Conservation (phyloP, 2,888 invertebrate species). For the Harpalus rufipes region DNA sequence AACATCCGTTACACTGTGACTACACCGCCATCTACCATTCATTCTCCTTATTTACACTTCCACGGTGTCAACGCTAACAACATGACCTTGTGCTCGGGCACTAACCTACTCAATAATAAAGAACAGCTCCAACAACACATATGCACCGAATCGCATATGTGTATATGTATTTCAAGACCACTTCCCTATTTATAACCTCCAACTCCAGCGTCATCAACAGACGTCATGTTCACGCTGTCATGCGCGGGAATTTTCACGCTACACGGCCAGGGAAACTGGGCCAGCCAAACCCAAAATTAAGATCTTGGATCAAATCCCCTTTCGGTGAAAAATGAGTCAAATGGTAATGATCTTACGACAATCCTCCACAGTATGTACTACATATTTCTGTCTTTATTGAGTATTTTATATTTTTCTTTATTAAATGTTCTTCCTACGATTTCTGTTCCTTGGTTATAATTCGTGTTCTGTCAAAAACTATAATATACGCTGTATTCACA, state of each 20-base stretch:
- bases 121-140: background rate
- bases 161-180: background rate
- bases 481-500: no score
- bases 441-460: no score
- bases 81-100: slow-evolving; percentile 72
- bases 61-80: slow-evolving; percentile 38
- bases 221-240: slow-evolving; percentile 25
- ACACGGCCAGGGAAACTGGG: background rate
- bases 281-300: background rate
- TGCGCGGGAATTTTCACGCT: background rate
- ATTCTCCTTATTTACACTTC: no score
- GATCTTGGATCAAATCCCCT: background rate
- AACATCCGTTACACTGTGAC: no score
- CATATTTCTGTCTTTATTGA: no score
- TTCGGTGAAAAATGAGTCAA: no score
- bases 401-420: no score
- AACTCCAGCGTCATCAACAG: background rate
- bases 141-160: slow-evolving; percentile 5
- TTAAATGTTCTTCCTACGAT: no score
- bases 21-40: no score
- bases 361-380: no score
- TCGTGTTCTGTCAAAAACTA: no score
- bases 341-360: no score
- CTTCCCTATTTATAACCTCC: slow-evolving; percentile 8
- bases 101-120: slow-evolving; percentile 70